These are phyloP conservation scores for Myotis pilosus DNA, from an alignment of 2,797 vertebrate genomes.

Conservation along the genomic window DNA sequence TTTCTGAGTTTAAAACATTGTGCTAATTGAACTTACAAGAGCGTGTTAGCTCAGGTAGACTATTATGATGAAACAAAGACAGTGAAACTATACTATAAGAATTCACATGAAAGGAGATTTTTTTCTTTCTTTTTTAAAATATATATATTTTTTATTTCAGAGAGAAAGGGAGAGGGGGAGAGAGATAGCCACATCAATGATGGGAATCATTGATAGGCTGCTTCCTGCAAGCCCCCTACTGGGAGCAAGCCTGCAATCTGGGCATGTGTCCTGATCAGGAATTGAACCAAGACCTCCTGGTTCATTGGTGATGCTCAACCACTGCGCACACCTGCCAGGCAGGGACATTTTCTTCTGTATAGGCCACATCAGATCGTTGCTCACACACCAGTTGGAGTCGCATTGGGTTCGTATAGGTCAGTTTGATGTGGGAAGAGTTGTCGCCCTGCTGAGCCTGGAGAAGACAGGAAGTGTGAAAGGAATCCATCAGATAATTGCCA, in stretches of 20 bases:
- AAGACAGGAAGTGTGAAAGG: not conserved
- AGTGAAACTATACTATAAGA: not conserved
- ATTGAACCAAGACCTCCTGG: no score
- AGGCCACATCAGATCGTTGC: not conserved
- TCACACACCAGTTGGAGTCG: not conserved
- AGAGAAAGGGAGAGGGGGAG: no score
- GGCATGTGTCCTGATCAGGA: no score
- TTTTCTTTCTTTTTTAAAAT: no score
- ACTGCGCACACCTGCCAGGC: no score
- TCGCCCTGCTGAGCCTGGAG: not conserved
- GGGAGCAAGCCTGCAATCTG: no score
- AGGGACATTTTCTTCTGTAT: not conserved
- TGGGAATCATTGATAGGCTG: no score
- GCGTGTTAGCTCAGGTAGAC: not conserved
- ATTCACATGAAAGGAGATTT: not conserved
- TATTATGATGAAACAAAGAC: not conserved
- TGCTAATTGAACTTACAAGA: not conserved
- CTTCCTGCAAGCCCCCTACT: no score
- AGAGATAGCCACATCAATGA: no score
- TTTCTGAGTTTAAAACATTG: constrained; percentile 16
- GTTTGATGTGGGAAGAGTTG: constrained; percentile 19
- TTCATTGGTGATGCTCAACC: no score
- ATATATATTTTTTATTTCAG: no score
- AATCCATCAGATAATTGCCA: constrained; percentile 30
- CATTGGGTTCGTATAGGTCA: not conserved